Conservation (phyloP, 2,797 vertebrate species). For the Pangasius mekongensis region DNA sequence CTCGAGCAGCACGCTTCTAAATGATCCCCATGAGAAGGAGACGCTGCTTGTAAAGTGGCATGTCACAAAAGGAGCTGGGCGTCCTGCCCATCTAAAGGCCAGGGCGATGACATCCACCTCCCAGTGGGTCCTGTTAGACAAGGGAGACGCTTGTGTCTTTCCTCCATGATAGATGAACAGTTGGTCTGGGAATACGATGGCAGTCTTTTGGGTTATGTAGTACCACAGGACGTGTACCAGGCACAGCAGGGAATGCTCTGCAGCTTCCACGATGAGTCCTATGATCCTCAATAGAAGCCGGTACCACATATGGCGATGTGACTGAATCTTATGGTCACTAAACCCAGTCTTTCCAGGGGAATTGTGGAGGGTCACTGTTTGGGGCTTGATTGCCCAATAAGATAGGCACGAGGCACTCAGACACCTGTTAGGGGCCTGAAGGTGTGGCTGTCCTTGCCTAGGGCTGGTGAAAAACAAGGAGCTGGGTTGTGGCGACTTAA, state of each 20-base stretch:
- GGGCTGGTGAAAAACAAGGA: background rate
- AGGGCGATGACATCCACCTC: background rate
- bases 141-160: background rate
- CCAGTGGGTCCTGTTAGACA: background rate
- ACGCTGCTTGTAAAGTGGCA: background rate
- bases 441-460: background rate
- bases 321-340: background rate
- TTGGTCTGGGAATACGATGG: background rate
- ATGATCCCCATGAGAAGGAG: background rate
- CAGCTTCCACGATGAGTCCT: background rate
- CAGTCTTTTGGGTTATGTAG: background rate
- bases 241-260: background rate
- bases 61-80: background rate
- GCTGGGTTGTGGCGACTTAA: background rate
- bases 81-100: slow-evolving; percentile 1
- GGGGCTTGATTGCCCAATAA: background rate
- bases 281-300: background rate
- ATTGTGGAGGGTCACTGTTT: background rate
- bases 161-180: background rate
- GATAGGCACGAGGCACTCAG: background rate
- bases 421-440: background rate
- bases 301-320: background rate
- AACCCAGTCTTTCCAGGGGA: background rate
- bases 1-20: background rate
- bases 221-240: background rate